phyloP scores from a whole-genome alignment of 2,888 invertebrate genomes.

The Xylophagus ater region DNA sequence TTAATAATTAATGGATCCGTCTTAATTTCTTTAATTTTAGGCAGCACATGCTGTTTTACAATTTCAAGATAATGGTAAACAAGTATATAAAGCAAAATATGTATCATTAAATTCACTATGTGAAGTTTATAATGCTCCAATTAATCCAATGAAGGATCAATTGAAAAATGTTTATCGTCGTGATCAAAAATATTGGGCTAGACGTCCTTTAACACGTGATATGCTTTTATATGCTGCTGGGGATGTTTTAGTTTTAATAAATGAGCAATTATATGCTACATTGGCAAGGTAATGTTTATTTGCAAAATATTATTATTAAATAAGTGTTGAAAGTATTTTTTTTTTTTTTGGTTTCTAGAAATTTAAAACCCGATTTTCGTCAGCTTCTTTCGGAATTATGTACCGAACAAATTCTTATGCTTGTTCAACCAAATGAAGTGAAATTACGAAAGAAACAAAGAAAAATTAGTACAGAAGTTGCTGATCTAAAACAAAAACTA shows the following conservation, averaged over 20 bases:
- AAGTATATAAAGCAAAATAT: conserved; percentile 90
- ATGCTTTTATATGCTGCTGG: conserved; percentile 87
- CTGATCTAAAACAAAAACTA: conserved; percentile 72
- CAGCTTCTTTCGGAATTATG: conserved; percentile 71
- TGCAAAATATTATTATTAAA: not conserved
- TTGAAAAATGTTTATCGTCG: conserved; percentile 72
- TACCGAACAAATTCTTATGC: conserved; percentile 76
- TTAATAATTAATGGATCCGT: not conserved
- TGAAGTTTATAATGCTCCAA: conserved; percentile 75
- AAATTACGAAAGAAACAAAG: conserved; percentile 79
- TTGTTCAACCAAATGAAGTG: conserved; percentile 75
- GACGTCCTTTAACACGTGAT: conserved; percentile 76
- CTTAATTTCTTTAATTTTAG: conserved; percentile 29
- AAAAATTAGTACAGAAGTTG: conserved; percentile 82
- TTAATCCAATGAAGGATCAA: conserved; percentile 86
- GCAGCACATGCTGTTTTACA: conserved; percentile 86
- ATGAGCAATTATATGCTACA: conserved; percentile 69
- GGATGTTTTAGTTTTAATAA: conserved; percentile 76
- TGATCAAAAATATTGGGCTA: conserved; percentile 82
- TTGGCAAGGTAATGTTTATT: conserved; percentile 45
- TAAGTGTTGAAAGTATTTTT: not conserved
- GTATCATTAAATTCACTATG: conserved; percentile 85
- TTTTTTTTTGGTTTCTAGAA: conserved; percentile 1
- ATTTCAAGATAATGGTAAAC: conserved; percentile 77
- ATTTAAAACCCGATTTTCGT: conserved; percentile 54